Conservation (phyloP, 2,888 invertebrate species). For the Anthoptus insignis region DNA sequence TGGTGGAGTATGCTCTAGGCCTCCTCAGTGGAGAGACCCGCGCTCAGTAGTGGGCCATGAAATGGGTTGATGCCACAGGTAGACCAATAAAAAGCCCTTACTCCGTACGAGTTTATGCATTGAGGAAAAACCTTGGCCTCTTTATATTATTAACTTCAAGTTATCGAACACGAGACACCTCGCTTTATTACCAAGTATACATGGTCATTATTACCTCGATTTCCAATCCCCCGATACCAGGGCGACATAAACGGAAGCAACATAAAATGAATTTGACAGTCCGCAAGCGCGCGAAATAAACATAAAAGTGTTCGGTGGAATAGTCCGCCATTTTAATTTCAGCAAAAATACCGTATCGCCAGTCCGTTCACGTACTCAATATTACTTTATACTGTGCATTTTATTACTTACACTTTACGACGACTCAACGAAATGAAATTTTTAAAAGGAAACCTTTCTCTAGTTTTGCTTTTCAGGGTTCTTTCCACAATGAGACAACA, state of each 20-base stretch:
- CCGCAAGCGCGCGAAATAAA: conserved; percentile 5
- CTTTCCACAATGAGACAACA: too few species aligned
- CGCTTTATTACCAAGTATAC: too few species aligned
- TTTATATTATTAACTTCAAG: too few species aligned
- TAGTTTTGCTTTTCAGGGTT: background rate
- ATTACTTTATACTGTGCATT: conserved; percentile 29
- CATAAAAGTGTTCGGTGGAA: conserved; percentile 11
- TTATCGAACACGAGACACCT: too few species aligned
- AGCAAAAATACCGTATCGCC: conserved; percentile 10
- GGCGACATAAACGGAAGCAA: conserved; percentile 1
- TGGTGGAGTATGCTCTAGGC: too few species aligned
- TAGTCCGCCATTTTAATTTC: conserved; percentile 17
- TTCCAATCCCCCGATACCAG: background rate
- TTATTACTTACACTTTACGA: conserved; percentile 31
- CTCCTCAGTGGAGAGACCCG: too few species aligned
- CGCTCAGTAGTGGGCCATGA: too few species aligned
- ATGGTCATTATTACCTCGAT: background rate
- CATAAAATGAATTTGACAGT: conserved; percentile 9
- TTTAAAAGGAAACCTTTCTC: conserved; percentile 4
- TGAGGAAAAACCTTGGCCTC: too few species aligned
- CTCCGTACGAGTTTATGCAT: too few species aligned
- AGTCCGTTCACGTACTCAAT: conserved; percentile 22
- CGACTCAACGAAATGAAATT: conserved; percentile 28
- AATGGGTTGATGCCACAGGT: too few species aligned
- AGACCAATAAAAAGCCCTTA: too few species aligned